Evolutionary conservation across 1,140 invertebrate species (phyloP), one percentile per base, ranked within the genome.

Genomic region (Monochamus saltuarius): DNA sequence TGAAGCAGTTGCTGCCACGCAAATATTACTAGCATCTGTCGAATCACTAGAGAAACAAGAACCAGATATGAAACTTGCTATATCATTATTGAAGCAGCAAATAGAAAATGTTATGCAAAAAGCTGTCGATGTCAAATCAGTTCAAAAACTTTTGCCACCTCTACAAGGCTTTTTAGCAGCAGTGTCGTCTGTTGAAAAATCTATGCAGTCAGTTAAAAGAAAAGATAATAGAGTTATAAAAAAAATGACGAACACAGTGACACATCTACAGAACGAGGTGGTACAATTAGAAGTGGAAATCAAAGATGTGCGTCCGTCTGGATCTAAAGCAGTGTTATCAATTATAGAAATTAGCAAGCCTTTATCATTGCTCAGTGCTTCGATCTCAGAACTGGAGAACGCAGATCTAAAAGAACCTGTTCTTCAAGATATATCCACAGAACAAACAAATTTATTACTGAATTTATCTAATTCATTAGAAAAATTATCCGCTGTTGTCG

Each of bases 41-140:
- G 43, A 61, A 19, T 11, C 55, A 19, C 17, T 37, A 16, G 22
- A 66, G 22, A n/a, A 16, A 38, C n/a, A 54, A 51, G 45, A 37
- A 39, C 17, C 55, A 17, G 49, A 64, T 38, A 11, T 61, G 29
- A 45, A 64, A 55, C 19, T 56, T 34, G 57, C 65, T 13, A 16
- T 64, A 34, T 4, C 39, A n/a, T 14, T 29, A 10, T n/a, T 66
- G 14, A 64, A 64, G n/a, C 19, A 29, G 8, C 42, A 19, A 16
- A 54, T 14, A 16, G 47, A 40, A 11, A 54, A 40, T 46, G 9
- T 38, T 35, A n/a, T 14, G n/a, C 13, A 36, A 35, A 51, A 36
- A 11, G 4, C 22, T 11, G n/a, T 51, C 0, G 49, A 51, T 13
- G 29, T 16, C 11, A 51, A 51, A 13, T 42, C 16, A 17, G 16